Conservation (phyloP, 2,888 invertebrate genomes). For the Stenodera caucasica region DNA sequence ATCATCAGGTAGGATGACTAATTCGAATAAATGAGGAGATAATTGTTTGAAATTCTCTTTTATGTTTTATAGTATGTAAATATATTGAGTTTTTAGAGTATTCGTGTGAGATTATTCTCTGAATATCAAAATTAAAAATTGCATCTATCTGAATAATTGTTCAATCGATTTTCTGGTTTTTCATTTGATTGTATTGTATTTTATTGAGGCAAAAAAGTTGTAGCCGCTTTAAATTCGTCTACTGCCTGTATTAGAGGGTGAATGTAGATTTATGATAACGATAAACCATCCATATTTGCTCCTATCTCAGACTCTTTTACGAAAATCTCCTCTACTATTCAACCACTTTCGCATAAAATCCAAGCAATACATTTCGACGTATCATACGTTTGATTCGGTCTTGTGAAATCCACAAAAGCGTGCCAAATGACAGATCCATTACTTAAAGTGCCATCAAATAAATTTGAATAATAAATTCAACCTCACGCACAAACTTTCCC, state of each 20-base stretch:
- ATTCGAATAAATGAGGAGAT: neutral
- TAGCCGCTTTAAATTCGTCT: no score
- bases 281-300: constrained; percentile 1
- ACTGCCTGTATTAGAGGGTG: neutral
- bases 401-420: neutral
- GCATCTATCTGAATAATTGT: no score
- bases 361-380: constrained; percentile 1
- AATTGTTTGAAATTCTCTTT: no score
- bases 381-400: neutral
- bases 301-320: neutral
- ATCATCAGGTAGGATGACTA: neutral
- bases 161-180: no score
- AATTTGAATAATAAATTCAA: constrained; percentile 3
- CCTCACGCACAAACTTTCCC: neutral
- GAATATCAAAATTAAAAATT: no score
- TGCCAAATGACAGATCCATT: neutral
- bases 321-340: neutral
- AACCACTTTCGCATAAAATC: neutral
- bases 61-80: no score
- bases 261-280: constrained; percentile 10
- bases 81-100: no score
- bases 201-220: no score
- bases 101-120: no score
- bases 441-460: neutral
- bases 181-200: no score